phyloP scores from a whole-genome alignment of 2,113 vertebrate genomes.

The Coptodon bakossiorum region DNA sequence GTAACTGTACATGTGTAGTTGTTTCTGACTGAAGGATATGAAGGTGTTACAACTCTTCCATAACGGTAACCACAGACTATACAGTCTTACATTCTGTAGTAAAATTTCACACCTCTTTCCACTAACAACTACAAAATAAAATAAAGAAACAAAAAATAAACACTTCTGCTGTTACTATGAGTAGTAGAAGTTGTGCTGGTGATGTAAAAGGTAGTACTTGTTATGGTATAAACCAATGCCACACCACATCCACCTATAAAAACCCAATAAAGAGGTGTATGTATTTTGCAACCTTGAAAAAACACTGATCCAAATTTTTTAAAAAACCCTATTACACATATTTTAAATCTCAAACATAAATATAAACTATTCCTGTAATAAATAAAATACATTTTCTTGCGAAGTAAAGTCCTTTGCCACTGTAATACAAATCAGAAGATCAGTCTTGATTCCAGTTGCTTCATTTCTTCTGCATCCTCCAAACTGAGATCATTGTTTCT shows the following conservation, averaged over 20 bases:
- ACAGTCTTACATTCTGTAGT: neutral
- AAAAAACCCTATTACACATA: neutral
- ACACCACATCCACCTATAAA: neutral
- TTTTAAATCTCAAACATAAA: neutral
- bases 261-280: neutral
- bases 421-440: constrained; percentile 58
- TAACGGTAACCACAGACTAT: neutral
- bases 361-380: neutral
- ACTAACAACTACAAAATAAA: neutral
- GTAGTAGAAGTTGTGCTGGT: neutral
- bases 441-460: constrained; percentile 67
- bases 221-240: neutral
- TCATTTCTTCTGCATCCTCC: constrained; percentile 67
- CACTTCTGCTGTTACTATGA: neutral
- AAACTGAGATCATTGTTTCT: constrained; percentile 71
- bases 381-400: neutral
- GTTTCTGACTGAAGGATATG: neutral
- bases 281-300: neutral
- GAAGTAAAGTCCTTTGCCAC: neutral
- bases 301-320: neutral
- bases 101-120: neutral
- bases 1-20: neutral
- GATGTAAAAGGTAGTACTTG: neutral
- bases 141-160: neutral
- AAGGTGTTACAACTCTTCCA: neutral